A percentile compares a stretch with the other conserved stretches of the same genome.
These are phyloP conservation scores for Notolepis coatsorum DNA, from an alignment of 2,797 vertebrate species.

Conservation along the genomic window DNA sequence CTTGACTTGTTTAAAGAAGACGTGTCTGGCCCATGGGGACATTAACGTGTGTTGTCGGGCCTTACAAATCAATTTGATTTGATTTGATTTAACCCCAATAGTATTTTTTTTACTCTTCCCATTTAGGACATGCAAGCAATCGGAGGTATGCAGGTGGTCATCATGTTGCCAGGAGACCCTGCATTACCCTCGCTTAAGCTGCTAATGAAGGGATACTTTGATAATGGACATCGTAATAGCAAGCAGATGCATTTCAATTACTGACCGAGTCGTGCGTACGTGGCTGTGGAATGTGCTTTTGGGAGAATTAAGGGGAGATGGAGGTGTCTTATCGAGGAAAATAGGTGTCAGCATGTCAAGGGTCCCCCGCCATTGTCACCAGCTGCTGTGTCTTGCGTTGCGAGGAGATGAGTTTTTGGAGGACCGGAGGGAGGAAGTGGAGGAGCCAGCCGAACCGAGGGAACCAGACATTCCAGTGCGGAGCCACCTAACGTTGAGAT, in stretches of 20 bases:
- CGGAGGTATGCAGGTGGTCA: slow-evolving; percentile 20
- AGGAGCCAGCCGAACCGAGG: background rate
- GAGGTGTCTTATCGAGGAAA: background rate
- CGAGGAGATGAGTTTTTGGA: slow-evolving; percentile 2
- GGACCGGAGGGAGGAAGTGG: background rate
- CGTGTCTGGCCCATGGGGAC: too few species aligned
- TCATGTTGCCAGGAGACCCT: slow-evolving; percentile 33
- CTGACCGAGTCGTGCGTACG: background rate
- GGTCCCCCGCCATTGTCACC: slow-evolving; percentile 8
- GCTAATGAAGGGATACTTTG: slow-evolving; percentile 41
- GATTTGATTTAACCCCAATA: background rate
- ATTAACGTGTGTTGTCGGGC: too few species aligned
- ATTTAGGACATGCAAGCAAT: slow-evolving; percentile 3
- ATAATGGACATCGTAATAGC: slow-evolving; percentile 3
- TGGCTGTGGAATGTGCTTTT: slow-evolving; percentile 6
- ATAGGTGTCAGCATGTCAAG: background rate
- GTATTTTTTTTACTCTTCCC: background rate
- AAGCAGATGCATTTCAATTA: slow-evolving; percentile 10
- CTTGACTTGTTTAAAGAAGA: too few species aligned
- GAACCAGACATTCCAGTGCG: background rate
- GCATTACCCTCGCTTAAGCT: slow-evolving; percentile 24
- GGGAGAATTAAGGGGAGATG: slow-evolving; percentile 9
- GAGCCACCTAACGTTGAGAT: background rate
- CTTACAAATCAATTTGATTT: too few species aligned
- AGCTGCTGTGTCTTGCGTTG: slow-evolving; percentile 7